phyloP scores from a whole-genome alignment of 2,113 vertebrate species.

The Tylochromis polylepis region DNA sequence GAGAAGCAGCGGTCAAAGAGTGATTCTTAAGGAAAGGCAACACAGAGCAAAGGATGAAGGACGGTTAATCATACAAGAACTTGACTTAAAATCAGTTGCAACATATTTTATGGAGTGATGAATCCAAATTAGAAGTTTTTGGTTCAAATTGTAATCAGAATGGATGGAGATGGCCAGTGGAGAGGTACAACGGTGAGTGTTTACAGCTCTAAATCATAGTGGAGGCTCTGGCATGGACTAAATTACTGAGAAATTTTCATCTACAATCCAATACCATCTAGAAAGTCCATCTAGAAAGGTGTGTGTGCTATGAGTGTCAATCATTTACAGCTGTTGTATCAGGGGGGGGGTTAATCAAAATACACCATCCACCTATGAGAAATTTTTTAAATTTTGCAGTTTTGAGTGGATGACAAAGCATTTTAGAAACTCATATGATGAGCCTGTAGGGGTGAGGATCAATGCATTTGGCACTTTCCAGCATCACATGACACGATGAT shows the following conservation, averaged over 20 bases:
- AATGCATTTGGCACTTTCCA: background rate
- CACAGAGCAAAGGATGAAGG: background rate
- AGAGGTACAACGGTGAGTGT: background rate
- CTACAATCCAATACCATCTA: background rate
- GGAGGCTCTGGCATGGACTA: background rate
- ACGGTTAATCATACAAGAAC: background rate
- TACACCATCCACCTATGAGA: background rate
- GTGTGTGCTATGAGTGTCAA: background rate
- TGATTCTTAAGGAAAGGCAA: accelerated
- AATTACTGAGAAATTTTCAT: background rate
- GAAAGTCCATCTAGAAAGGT: background rate
- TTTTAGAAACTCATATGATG: background rate
- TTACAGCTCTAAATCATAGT: background rate
- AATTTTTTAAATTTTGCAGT: background rate
- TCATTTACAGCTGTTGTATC: background rate
- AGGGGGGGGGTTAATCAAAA: background rate
- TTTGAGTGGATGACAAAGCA: background rate
- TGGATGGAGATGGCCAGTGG: background rate
- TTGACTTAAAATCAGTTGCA: background rate
- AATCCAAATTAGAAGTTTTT: background rate
- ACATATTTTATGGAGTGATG: background rate
- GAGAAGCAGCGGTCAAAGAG: background rate
- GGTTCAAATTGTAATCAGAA: background rate
- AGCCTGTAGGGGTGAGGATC: background rate
- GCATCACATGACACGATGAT: too few species aligned